phyloP scores from a whole-genome alignment of 37 sponge, comb jelly and placozoan genomes.

The Beroe forskalii region DNA sequence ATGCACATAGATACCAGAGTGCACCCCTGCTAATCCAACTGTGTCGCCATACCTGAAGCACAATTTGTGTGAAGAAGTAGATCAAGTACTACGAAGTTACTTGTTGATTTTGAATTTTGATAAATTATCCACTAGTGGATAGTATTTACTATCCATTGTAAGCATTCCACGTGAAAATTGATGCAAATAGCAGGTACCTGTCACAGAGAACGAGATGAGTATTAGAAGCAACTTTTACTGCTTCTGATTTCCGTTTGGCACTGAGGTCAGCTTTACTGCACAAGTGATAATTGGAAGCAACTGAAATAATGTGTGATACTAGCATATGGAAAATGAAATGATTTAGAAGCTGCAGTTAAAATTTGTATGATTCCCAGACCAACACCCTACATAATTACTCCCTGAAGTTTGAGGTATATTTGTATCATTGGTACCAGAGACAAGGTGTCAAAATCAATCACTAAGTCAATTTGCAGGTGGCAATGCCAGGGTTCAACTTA shows the following conservation, averaged over 20 bases:
- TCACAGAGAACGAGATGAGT: slow-evolving; percentile 49
- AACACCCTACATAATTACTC: too few species aligned
- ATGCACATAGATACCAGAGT: slow-evolving; percentile 32
- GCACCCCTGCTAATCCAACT: slow-evolving; percentile 44
- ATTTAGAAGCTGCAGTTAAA: background rate
- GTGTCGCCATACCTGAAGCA: slow-evolving; percentile 42
- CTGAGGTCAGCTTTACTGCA: slow-evolving; percentile 30
- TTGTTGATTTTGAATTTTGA: background rate
- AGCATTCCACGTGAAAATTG: too few species aligned
- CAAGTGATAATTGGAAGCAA: background rate
- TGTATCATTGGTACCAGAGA: too few species aligned
- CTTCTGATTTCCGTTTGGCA: background rate
- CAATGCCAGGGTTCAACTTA: too few species aligned
- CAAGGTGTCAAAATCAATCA: too few species aligned
- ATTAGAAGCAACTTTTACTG: slow-evolving; percentile 3
- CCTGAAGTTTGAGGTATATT: too few species aligned
- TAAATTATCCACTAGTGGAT: too few species aligned
- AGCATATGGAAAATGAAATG: background rate
- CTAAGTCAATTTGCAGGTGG: too few species aligned
- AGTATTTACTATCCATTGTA: too few species aligned
- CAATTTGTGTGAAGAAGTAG: background rate
- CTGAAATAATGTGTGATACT: background rate
- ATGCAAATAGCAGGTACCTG: too few species aligned
- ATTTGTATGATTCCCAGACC: too few species aligned
- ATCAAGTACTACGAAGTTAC: background rate